Base-by-base conservation (phyloP, 1,140 invertebrate species). In the Nasonia giraulti region DNA sequence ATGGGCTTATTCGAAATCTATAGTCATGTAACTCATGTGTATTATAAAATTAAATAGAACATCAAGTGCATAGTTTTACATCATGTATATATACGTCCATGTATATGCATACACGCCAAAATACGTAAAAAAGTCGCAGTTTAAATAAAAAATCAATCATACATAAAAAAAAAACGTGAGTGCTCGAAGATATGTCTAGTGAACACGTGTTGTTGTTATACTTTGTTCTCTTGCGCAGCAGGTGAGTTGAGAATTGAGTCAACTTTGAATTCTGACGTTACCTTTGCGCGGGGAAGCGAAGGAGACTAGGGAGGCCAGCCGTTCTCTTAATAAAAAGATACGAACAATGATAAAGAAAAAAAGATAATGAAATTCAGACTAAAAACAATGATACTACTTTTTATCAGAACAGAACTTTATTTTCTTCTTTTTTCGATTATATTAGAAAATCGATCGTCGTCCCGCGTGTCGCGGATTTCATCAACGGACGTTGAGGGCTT, bases 231-330 rank as follows among this genome's bases (percentile, higher is more conserved):
- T 92, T 91, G 90, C 90, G 90, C 92, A 90, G 90, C 92, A 93
- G 92, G 92, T 93, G 92, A 93, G 92, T 93, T 93, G 91, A 93
- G 91, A 92, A 91, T 93, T 93, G 92, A 92, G 88, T 93, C 92
- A 93, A 91, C 91, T 93, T 92, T 90, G 88, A 91, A 85, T 88
- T 91, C 89, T 92, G 88, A 91, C 89, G 90, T 91, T 91, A 90
- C 90, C 89, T 91, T 92, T 92, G 91, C 91, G 92, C 92, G 92
- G 92, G 92, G 92, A 93, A 93, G 92, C 91, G 91, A 92, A 91
- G 91, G 90, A 62, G 55, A 91, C 87, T 92, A 91, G 92, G 92
- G 92, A 92, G 91, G 92, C 92, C 92, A 93, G 92, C 92, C 91
- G 91, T 91, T 88, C 79, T 88, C 79, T 77, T n/a, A 23, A 31